Percentiles rank a stretch among this genome's conserved stretches.
Conservation (phyloP, 2,113 vertebrate genomes). For the Dolichallabes microphthalmus region DNA sequence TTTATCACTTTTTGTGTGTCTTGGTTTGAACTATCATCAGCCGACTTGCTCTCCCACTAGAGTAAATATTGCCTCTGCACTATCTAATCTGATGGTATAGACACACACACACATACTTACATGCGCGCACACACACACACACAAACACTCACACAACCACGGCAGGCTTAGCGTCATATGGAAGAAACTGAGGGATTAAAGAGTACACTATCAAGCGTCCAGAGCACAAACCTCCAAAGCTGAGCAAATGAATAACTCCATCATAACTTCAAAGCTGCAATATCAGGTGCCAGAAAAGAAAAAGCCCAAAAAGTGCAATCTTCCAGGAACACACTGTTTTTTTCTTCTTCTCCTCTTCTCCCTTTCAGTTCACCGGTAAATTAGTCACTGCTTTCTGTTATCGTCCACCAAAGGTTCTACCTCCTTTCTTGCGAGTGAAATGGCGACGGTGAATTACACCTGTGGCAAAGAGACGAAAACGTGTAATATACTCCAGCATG, state of each 20-base stretch:
- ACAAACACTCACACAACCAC: neutral
- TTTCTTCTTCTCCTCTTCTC: neutral
- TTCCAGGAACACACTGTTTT: neutral
- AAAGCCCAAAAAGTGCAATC: neutral
- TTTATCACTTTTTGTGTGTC: conserved; percentile 18
- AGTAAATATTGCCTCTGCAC: conserved; percentile 25
- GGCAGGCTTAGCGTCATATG: neutral
- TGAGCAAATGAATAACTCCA: conserved; percentile 26
- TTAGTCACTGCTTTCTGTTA: neutral
- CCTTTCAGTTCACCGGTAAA: neutral
- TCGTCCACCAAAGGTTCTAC: neutral
- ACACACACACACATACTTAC: neutral
- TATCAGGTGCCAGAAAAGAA: neutral
- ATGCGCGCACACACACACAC: conserved; percentile 9
- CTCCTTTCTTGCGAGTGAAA: neutral
- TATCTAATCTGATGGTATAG: conserved; percentile 38
- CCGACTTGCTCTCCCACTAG: neutral
- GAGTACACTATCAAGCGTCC: neutral
- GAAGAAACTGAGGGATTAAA: neutral
- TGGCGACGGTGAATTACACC: conserved; percentile 3
- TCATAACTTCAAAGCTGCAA: conserved; percentile 5
- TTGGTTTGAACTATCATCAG: conserved; percentile 5
- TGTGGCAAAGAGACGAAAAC: neutral
- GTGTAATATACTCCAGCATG: neutral
- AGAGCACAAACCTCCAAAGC: neutral